phyloP scores from a whole-genome alignment of 2,797 vertebrate genomes.

The Tauraco hartlaubi region DNA sequence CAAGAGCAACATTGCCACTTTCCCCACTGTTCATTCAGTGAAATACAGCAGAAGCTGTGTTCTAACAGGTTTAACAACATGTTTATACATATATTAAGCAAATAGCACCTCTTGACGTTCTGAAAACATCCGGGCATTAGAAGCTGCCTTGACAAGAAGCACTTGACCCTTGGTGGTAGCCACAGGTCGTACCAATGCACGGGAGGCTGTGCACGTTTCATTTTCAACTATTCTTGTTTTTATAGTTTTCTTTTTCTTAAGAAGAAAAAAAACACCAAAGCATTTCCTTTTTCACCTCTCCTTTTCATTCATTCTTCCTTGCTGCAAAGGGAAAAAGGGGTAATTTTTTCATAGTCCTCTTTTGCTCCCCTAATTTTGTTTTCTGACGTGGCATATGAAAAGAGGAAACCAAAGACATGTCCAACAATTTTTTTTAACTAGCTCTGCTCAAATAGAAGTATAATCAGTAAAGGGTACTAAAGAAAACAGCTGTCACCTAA shows the following conservation, averaged over 20 bases:
- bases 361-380: not conserved
- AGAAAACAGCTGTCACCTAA: not conserved
- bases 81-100: slow-evolving; percentile 44
- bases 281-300: not conserved
- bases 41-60: slow-evolving; percentile 43
- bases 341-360: not conserved
- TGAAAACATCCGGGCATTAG: not conserved
- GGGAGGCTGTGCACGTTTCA: not conserved
- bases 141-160: not conserved
- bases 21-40: slow-evolving; percentile 22
- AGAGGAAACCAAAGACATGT: not conserved
- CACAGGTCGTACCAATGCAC: not conserved
- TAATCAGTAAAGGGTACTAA: not conserved
- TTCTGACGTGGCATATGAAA: not conserved
- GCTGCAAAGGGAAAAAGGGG: not conserved
- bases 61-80: slow-evolving; percentile 8
- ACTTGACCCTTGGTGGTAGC: slow-evolving; percentile 5
- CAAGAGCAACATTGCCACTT: not conserved
- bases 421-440: not conserved
- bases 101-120: slow-evolving; percentile 1
- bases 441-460: not conserved
- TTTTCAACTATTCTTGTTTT: not conserved
- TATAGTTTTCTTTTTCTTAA: not conserved
- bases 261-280: not conserved
- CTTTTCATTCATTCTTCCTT: not conserved